Conservation (phyloP, 2,888 invertebrate species). For the Ceraclea dissimilis region DNA sequence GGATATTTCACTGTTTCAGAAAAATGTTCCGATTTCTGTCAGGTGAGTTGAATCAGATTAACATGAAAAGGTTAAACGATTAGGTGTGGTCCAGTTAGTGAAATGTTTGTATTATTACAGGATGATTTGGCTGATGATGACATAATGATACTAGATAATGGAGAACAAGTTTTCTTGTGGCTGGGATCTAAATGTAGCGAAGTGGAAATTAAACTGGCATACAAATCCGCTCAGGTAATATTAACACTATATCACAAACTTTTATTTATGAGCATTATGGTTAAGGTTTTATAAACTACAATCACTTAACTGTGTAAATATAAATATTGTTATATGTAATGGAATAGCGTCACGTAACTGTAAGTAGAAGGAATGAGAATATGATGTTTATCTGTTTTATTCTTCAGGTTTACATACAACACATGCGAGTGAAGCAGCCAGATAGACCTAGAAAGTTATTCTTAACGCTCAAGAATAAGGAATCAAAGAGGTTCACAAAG, state of each 20-base stretch:
- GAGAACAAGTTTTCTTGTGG: constrained; percentile 97
- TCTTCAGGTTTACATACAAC: constrained; percentile 90
- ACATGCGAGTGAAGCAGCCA: constrained; percentile 91
- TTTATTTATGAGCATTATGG: no score
- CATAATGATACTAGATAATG: constrained; percentile 98
- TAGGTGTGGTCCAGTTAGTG: no score
- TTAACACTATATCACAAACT: no score
- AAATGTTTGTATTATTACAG: no score
- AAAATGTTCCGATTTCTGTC: constrained; percentile 97
- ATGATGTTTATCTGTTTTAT: neutral
- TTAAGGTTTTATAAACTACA: no score
- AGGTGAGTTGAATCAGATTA: constrained; percentile 49
- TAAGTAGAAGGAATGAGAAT: no score
- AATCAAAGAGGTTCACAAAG: constrained; percentile 89
- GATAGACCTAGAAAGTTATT: constrained; percentile 85
- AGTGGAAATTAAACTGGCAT: constrained; percentile 97
- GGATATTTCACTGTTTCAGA: constrained; percentile 99
- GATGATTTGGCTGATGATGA: constrained; percentile 99
- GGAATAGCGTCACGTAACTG: no score
- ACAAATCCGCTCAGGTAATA: constrained; percentile 93
- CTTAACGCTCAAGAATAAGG: constrained; percentile 92
- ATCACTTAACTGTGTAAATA: no score
- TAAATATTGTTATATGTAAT: no score
- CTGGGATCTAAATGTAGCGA: constrained; percentile 94
- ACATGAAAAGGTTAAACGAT: neutral